These are phyloP conservation scores for Tachina fera DNA, from an alignment of 2,888 invertebrate genomes.

Conservation along the genomic window DNA sequence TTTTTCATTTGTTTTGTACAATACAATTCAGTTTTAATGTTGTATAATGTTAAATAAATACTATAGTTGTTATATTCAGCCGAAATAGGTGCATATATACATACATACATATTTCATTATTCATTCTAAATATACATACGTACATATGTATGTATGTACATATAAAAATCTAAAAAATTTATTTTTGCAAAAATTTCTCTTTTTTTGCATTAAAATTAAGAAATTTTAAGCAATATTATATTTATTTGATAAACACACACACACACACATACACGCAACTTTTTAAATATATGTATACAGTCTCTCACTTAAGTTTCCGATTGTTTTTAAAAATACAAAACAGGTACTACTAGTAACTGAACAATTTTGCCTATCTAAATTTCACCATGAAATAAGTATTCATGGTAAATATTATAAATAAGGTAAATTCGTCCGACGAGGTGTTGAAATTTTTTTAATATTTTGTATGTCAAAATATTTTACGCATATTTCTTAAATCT, in stretches of 20 bases:
- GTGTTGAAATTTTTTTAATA: too few species aligned
- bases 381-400: background rate
- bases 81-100: background rate
- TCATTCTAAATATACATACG: background rate
- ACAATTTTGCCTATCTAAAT: too few species aligned
- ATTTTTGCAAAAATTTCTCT: constrained; percentile 50
- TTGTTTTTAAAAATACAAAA: too few species aligned
- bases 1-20: constrained; percentile 40
- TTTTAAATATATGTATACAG: constrained; percentile 7
- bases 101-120: constrained; percentile 1
- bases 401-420: too few species aligned
- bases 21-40: constrained; percentile 37
- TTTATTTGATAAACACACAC: constrained; percentile 48
- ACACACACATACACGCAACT: constrained; percentile 16
- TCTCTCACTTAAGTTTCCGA: background rate
- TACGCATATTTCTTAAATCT: too few species aligned
- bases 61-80: constrained; percentile 20
- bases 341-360: background rate
- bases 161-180: constrained; percentile 31
- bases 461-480: too few species aligned
- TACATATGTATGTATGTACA: too few species aligned
- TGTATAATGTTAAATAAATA: constrained; percentile 28
- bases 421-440: too few species aligned
- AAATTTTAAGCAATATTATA: constrained; percentile 56
- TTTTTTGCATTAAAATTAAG: constrained; percentile 42